Evolutionary conservation across 92 coral and sea anemone species (phyloP), one percentile per base, ranked within the genome.

Genomic region (Paragorgia papillata): DNA sequence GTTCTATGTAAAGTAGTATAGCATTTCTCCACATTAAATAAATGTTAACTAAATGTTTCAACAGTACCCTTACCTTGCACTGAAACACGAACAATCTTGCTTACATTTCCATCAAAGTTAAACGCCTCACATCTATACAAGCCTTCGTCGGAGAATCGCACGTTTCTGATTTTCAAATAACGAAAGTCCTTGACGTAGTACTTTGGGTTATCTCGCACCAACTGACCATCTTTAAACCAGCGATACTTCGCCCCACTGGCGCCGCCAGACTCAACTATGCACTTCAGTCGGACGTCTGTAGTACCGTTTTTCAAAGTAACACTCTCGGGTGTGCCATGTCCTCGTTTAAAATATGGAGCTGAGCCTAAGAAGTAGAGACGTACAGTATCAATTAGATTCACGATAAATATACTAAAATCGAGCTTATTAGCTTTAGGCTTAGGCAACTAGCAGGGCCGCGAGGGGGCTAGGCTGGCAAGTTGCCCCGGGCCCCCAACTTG

Each of bases 151-250:
- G 40, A 25, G 0, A 25, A 4, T 2, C 9, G 9, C 19, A 68
- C n/a, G 19, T 68, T 29, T 29, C 13, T 27, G 1, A 68, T 68
- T 39, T 44, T 68, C 59, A 68, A 49, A 49, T 68, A 24, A 20
- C 33, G 29, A 15, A 21, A 22, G 13, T 46, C 26, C 30, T 68
- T 68, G 2, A 68, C 29, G 34, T 22, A 25, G 50, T 68, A 68
- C 54, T 68, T 68, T 5, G 10, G 32, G 18, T 27, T 46, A 12
- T 49, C 27, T 12, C 21, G 4, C 18, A 68, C 24, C 0, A 46
- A 2, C 1, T 0, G 0, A 34, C 59, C 59, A 48, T 68, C 25
- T n/a, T 68, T 68, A 26, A 6, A 12, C 75, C 75, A 68, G 18
- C 40, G n/a, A 19, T 46, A 46, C 0, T 12, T 29, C 2, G 58